Conservation (phyloP, 2,797 vertebrate species). For the Limnodromus scolopaceus region DNA sequence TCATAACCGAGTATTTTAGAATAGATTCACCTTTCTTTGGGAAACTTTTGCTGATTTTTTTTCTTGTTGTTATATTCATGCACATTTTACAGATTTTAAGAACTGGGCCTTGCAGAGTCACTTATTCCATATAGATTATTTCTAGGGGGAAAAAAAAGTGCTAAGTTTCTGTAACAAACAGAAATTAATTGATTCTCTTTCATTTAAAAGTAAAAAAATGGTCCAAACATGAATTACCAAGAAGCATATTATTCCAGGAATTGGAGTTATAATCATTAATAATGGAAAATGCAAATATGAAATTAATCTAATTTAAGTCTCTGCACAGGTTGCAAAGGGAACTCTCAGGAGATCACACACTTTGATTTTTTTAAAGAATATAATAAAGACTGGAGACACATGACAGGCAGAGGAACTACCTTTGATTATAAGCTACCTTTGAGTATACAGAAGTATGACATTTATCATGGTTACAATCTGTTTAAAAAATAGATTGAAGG, state of each 20-base stretch:
- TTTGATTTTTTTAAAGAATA: neutral
- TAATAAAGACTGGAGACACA: neutral
- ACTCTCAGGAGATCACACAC: neutral
- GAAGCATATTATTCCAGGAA: slow-evolving; percentile 12
- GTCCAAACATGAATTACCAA: neutral
- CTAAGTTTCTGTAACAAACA: neutral
- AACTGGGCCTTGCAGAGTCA: neutral
- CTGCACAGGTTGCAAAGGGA: neutral
- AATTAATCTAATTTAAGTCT: slow-evolving; percentile 26
- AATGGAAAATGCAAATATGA: neutral
- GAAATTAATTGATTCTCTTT: neutral
- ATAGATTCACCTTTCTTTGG: neutral
- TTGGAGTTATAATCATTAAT: neutral
- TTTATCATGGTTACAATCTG: neutral
- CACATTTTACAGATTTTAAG: neutral
- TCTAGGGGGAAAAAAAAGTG: neutral
- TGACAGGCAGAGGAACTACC: neutral
- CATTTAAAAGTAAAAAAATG: neutral
- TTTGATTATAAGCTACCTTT: neutral
- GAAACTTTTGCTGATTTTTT: neutral
- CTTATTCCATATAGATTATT: neutral
- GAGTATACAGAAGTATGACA: neutral
- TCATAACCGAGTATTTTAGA: neutral
- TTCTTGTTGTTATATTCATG: neutral
- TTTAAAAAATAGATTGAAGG: neutral